Evolutionary conservation across 1,140 invertebrate species (phyloP).

Genomic region (Drosophila gunungcola): DNA sequence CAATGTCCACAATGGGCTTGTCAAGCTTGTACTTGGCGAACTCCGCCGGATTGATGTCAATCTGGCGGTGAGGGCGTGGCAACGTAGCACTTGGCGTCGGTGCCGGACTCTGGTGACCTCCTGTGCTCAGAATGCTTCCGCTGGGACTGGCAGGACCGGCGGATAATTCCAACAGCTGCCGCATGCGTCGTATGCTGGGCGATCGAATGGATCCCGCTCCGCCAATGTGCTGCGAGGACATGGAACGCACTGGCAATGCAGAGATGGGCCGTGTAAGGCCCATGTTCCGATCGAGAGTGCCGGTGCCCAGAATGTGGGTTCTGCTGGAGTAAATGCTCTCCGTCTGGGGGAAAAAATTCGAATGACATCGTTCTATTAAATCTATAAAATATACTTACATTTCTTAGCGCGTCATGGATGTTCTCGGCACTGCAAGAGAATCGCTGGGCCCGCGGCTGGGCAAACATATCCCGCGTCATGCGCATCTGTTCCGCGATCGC

Average conservation of each 20-base stretch:
- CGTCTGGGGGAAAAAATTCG: constrained; percentile 84
- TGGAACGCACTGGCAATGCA: constrained; percentile 87
- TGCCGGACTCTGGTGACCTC: constrained; percentile 88
- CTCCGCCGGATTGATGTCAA: constrained; percentile 96
- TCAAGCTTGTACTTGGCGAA: constrained; percentile 97
- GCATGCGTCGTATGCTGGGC: constrained; percentile 90
- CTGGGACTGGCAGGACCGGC: constrained; percentile 86
- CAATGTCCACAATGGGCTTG: constrained; percentile 87
- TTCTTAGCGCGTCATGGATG: constrained; percentile 91
- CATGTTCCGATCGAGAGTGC: constrained; percentile 86
- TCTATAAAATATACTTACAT: constrained; percentile 86
- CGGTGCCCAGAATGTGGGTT: constrained; percentile 85
- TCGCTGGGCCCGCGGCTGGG: constrained; percentile 88
- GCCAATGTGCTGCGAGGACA: constrained; percentile 89
- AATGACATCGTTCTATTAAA: too few species aligned
- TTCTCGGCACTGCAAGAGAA: constrained; percentile 96
- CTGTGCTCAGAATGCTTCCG: constrained; percentile 85
- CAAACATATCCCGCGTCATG: constrained; percentile 88
- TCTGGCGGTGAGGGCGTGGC: constrained; percentile 89
- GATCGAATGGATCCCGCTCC: constrained; percentile 87
- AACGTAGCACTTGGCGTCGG: constrained; percentile 91
- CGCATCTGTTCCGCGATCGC: constrained; percentile 96
- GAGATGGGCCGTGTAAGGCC: constrained; percentile 81
- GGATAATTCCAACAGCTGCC: constrained; percentile 91
- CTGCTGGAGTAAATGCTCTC: constrained; percentile 87